Percentiles rank a stretch among this genome's conserved stretches.
Evolutionary conservation across 2,797 vertebrate genomes (phyloP).

Genomic region (Poecilia picta): DNA sequence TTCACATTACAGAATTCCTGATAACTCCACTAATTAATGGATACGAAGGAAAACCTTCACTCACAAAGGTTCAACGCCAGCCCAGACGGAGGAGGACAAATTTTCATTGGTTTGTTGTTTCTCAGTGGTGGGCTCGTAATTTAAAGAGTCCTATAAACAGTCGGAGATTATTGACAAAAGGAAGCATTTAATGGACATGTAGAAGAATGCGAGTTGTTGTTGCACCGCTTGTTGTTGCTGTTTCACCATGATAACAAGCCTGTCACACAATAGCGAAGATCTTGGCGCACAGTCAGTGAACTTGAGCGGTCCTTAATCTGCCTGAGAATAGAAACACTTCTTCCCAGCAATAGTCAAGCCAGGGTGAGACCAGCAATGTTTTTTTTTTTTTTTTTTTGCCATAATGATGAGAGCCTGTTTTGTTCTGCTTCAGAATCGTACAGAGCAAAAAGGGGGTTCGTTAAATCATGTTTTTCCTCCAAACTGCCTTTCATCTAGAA

Average conservation of each 20-base stretch:
- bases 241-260: background rate
- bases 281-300: background rate
- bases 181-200: background rate
- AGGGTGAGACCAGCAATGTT: background rate
- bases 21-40: background rate
- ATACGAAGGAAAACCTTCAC: background rate
- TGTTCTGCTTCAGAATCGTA: background rate
- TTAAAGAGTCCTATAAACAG: background rate
- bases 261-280: background rate
- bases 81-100: background rate
- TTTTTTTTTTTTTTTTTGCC: too few relatives aligned
- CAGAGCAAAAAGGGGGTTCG: background rate
- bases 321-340: background rate
- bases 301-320: background rate
- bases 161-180: conserved; percentile 2
- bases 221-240: background rate
- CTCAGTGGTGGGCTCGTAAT: background rate
- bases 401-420: background rate
- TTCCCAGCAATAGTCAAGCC: background rate
- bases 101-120: conserved; percentile 2
- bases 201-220: background rate
- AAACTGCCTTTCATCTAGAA: background rate
- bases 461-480: background rate
- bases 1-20: background rate
- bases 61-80: background rate